Evolutionary conservation across 1,140 invertebrate species (phyloP), one percentile per base, ranked within the genome.

Genomic region (Aplysia californica): DNA sequence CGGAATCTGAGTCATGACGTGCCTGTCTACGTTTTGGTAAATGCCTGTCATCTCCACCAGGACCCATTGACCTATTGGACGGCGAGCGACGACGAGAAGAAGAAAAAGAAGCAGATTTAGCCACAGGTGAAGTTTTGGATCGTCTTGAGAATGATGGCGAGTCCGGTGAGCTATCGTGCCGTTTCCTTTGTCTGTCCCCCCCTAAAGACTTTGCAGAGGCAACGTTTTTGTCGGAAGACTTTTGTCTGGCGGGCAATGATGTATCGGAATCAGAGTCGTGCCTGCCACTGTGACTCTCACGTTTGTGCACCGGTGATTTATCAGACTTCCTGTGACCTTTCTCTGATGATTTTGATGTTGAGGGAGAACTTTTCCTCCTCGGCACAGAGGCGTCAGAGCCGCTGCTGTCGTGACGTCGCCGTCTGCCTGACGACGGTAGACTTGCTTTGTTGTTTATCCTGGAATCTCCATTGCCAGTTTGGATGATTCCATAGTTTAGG

Each of bases 31-130:
- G 26, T 71, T 72, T 66, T 56, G 82, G 76, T 21, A 67, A 70
- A 44, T 79, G 70, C 31, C 75, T 78, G 67, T 75, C 31, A 56
- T 80, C 68, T 72, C 78, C 76, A 73, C 78, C 77, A 67, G 74
- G 77, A 59, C 77, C 74, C n/a, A n/a, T n/a, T n/a, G n/a, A n/a
- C 41, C 73, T 74, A 64, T 31, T 70, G 39, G 26, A 3, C 55
- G 80, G 65, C 68, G 61, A 64, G 64, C 74, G 86, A 69, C 86
- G 86, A 23, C 80, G 82, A 29, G 86, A 86, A 68, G 88, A 88
- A 55, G 71, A 61, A 75, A 88, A 86, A 36, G 85, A 87, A 80
- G 87, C 88, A 65, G 82, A 83, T 67, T 82, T 78, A 80, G 83
- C 76, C 41, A 78, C 68, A 26, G 67, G 29, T 79, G 70, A 41